These are phyloP conservation scores for Lymantria monacha DNA, from an alignment of 2,888 invertebrate genomes.

Conservation along the genomic window DNA sequence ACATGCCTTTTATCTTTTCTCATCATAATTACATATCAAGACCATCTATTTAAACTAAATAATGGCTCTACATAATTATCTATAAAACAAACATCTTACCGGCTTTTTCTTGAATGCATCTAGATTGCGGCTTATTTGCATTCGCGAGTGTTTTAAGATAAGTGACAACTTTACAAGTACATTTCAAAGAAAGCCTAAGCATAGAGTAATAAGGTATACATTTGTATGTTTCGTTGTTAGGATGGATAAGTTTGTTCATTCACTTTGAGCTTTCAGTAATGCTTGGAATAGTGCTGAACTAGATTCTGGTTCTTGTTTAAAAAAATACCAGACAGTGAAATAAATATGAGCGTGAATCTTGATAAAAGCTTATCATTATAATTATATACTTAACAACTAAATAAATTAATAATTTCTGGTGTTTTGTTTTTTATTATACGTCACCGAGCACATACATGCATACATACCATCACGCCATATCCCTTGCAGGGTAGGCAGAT, in stretches of 20 bases:
- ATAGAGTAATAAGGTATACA: background rate
- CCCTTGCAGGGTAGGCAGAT: too few species aligned
- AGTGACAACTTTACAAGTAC: slow-evolving; percentile 21
- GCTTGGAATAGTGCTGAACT: slow-evolving; percentile 22
- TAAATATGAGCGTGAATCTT: background rate
- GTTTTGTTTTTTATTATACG: too few species aligned
- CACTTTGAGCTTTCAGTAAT: slow-evolving; percentile 24
- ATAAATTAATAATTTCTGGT: too few species aligned
- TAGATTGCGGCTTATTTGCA: slow-evolving; percentile 41
- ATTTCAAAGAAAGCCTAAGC: background rate
- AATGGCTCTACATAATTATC: slow-evolving; percentile 9
- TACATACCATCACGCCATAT: too few species aligned
- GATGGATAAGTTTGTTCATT: slow-evolving; percentile 10
- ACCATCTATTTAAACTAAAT: too few species aligned
- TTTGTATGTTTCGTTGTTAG: background rate
- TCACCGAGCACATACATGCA: too few species aligned
- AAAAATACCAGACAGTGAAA: slow-evolving; percentile 4
- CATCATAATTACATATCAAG: background rate
- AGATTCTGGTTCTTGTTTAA: slow-evolving; percentile 16
- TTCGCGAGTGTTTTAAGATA: slow-evolving; percentile 36
- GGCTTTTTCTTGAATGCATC: slow-evolving; percentile 33
- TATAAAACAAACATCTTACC: slow-evolving; percentile 18
- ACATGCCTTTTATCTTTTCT: too few species aligned
- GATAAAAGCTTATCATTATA: too few species aligned
- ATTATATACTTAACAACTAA: too few species aligned